Percentiles rank a stretch among this genome's conserved stretches.
Evolutionary conservation across 1,140 invertebrate genomes (phyloP).

Genomic region (Hylaeus anthracinus): DNA sequence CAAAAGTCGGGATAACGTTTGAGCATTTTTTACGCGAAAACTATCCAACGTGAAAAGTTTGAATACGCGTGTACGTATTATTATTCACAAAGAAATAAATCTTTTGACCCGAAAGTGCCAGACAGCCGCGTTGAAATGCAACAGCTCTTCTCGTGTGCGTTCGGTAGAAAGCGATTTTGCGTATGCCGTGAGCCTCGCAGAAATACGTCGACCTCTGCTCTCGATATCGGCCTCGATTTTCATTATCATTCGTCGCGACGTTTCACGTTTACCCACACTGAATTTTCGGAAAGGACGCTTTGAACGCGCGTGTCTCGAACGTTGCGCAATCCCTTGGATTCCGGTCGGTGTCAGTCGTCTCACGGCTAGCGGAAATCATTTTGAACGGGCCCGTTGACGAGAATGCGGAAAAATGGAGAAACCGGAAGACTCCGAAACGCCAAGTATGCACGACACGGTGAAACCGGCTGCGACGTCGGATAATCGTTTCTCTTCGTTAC

Average conservation of each 20-base stretch:
- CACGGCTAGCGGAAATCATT: background rate
- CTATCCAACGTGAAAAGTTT: too few relatives aligned
- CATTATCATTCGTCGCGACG: background rate
- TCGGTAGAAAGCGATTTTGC: constrained; percentile 36
- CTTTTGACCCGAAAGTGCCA: background rate
- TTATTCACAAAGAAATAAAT: too few relatives aligned
- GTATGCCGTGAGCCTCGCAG: background rate
- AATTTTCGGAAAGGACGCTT: background rate
- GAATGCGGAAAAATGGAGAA: constrained; percentile 23
- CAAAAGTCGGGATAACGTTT: too few relatives aligned
- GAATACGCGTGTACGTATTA: too few relatives aligned
- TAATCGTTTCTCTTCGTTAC: constrained; percentile 42
- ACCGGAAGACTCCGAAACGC: constrained; percentile 16
- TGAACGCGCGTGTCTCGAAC: too few relatives aligned
- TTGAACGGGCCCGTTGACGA: background rate
- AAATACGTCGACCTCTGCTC: constrained; percentile 18
- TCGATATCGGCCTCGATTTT: background rate
- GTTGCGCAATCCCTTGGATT: background rate
- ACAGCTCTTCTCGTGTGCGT: background rate
- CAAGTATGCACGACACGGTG: background rate
- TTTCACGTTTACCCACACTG: constrained; percentile 34
- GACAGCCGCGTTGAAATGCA: constrained; percentile 29
- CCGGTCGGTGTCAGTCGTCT: constrained; percentile 1
- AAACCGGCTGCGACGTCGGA: constrained; percentile 6
- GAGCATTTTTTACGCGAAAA: too few relatives aligned